Evolutionary conservation across 2,888 invertebrate species (phyloP).

Genomic region (Heliconius ismenius): DNA sequence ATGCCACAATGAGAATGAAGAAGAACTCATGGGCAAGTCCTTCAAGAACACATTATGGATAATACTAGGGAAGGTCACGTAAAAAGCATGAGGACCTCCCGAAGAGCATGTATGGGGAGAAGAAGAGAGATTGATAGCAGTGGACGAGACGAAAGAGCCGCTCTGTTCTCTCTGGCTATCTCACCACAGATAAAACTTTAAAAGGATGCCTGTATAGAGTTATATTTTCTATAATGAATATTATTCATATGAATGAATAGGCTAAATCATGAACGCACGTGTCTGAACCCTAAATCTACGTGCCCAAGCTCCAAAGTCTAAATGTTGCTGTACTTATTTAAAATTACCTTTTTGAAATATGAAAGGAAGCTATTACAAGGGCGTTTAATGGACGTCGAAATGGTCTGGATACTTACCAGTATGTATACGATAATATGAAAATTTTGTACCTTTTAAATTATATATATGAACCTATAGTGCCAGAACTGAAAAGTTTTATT

Average conservation of each 20-base stretch:
- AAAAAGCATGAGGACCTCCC: no score
- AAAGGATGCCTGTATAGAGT: neutral
- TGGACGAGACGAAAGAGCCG: no score
- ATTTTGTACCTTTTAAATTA: neutral
- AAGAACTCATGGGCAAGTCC: no score
- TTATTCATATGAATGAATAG: neutral
- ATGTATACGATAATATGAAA: neutral
- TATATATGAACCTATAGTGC: neutral
- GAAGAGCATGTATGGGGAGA: no score
- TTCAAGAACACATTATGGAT: no score
- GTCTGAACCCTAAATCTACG: constrained; percentile 10
- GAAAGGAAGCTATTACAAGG: constrained; percentile 1
- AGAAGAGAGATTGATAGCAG: no score
- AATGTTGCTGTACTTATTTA: neutral
- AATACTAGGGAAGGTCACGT: no score
- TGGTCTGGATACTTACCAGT: neutral
- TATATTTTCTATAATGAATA: neutral
- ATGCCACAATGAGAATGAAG: no score
- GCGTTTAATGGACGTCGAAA: constrained; percentile 3
- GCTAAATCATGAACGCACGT: neutral
- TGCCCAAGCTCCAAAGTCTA: constrained; percentile 3
- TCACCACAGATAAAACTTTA: no score
- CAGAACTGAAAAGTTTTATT: neutral
- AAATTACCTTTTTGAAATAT: constrained; percentile 17
- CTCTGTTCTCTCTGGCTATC: no score